phyloP scores from a whole-genome alignment of 2,797 vertebrate genomes.

The Numenius phaeopus region DNA sequence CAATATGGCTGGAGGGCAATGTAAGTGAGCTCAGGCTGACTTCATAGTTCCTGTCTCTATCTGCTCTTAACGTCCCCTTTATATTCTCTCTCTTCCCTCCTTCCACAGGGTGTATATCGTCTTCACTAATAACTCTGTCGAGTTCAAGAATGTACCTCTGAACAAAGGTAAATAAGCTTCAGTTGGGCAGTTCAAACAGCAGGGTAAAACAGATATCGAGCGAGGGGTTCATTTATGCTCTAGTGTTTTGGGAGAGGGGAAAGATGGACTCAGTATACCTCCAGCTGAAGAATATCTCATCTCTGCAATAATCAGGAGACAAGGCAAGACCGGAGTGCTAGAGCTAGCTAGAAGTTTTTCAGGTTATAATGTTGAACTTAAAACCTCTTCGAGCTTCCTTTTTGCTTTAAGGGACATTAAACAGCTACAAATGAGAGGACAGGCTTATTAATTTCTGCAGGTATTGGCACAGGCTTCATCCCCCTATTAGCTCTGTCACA shows the following conservation, averaged over 20 bases:
- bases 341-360: neutral
- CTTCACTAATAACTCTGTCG: rapidly evolving
- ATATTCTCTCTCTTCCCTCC: neutral
- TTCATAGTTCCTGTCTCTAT: neutral
- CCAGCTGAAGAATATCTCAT: neutral
- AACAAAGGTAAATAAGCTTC: neutral
- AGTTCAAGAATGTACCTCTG: neutral
- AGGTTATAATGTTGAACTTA: neutral
- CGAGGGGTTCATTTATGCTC: neutral
- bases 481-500: neutral
- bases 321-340: neutral
- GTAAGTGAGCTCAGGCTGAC: neutral
- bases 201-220: neutral
- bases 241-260: neutral
- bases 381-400: neutral
- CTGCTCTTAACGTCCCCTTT: neutral
- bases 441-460: neutral
- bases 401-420: neutral
- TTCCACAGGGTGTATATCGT: slow-evolving; percentile 38
- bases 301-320: neutral
- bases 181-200: neutral
- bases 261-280: neutral
- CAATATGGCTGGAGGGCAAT: neutral
- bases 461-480: neutral
- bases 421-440: neutral